These are phyloP conservation scores for Scaptomyza parva DNA, from an alignment of 2,888 invertebrate species.

Conservation along the genomic window DNA sequence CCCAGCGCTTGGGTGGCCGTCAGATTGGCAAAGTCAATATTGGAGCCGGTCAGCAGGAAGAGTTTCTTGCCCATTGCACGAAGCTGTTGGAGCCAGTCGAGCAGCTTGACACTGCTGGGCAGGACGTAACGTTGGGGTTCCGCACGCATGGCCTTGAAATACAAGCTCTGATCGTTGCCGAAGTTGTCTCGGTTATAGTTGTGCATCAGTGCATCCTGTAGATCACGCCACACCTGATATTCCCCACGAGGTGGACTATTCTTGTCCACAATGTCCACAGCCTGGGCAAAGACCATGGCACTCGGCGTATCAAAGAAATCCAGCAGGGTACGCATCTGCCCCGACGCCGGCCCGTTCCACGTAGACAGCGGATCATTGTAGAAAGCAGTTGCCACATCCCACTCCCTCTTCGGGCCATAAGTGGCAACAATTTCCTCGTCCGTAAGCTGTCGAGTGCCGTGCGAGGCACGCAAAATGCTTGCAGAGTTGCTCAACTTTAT, in stretches of 20 bases:
- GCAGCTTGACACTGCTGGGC: constrained; percentile 85
- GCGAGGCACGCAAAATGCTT: constrained; percentile 87
- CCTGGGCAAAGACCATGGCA: constrained; percentile 88
- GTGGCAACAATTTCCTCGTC: constrained; percentile 85
- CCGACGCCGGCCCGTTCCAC: constrained; percentile 88
- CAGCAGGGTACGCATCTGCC: constrained; percentile 87
- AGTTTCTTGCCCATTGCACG: constrained; percentile 86
- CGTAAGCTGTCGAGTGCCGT: constrained; percentile 87
- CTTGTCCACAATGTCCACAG: constrained; percentile 88
- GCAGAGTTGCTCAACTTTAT: constrained; percentile 88
- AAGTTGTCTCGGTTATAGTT: constrained; percentile 88
- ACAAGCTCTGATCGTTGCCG: constrained; percentile 86
- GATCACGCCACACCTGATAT: constrained; percentile 88
- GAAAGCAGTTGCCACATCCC: constrained; percentile 86
- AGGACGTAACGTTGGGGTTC: constrained; percentile 87
- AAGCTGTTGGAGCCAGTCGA: constrained; percentile 87
- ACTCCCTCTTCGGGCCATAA: constrained; percentile 87
- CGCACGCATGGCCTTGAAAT: constrained; percentile 87
- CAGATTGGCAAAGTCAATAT: constrained; percentile 89
- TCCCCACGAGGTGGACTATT: constrained; percentile 48
- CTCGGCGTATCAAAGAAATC: constrained; percentile 91
- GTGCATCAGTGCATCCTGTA: constrained; percentile 87
- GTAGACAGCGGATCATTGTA: constrained; percentile 86
- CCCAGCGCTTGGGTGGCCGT: constrained; percentile 88
- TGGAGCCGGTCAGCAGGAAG: constrained; percentile 90